A percentile compares a stretch with the other conserved stretches of the same genome.
phyloP scores from a whole-genome alignment of 2,113 vertebrate species.

The Ictalurus punctatus region DNA sequence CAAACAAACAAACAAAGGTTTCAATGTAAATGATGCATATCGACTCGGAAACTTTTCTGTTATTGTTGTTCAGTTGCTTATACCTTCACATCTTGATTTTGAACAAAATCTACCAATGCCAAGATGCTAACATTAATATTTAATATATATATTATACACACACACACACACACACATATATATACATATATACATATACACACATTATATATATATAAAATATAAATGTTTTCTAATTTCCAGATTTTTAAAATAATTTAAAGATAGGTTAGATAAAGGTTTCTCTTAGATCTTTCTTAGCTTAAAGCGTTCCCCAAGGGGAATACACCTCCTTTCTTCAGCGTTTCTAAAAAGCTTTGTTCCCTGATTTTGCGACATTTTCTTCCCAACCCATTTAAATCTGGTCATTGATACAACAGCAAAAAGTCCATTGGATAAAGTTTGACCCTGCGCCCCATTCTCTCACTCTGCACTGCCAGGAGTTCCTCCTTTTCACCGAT shows the following conservation, averaged over 20 bases:
- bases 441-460: neutral
- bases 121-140: neutral
- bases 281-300: neutral
- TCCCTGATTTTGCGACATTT: neutral
- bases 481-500: neutral
- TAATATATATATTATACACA: no score
- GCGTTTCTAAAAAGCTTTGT: neutral
- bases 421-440: constrained; percentile 21
- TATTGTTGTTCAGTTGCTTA: neutral
- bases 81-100: neutral
- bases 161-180: no score
- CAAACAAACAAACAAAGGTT: neutral
- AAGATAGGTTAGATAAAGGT: neutral
- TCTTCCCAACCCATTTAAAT: neutral
- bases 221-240: neutral
- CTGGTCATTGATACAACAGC: neutral
- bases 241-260: neutral
- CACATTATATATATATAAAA: no score
- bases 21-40: neutral
- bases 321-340: neutral
- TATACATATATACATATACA: no score
- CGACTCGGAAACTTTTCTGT: neutral
- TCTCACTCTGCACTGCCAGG: neutral
- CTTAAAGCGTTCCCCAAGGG: neutral
- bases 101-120: neutral